These are phyloP conservation scores for Xiphophorus hellerii DNA, from an alignment of 2,113 vertebrate genomes.

Conservation along the genomic window DNA sequence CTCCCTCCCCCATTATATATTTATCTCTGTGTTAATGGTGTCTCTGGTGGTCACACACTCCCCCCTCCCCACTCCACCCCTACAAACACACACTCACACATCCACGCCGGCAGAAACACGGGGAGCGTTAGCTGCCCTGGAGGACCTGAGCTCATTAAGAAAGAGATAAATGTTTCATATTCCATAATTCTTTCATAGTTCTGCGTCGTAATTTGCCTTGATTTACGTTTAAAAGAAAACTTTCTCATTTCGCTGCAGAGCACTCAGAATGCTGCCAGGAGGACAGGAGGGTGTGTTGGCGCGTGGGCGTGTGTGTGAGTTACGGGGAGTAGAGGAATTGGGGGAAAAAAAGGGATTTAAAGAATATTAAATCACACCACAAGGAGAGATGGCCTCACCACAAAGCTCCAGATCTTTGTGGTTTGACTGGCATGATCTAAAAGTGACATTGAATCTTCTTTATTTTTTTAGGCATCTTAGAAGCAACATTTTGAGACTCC, in stretches of 20 bases:
- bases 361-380: conserved; percentile 65
- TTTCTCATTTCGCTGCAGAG: conserved; percentile 66
- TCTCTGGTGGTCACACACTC: conserved; percentile 63
- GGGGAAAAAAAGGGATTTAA: conserved; percentile 15
- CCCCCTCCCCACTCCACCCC: conserved; percentile 8
- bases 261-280: conserved; percentile 48
- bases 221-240: conserved; percentile 73
- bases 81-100: conserved; percentile 10
- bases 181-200: conserved; percentile 82
- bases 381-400: conserved; percentile 34
- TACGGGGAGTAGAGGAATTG: neutral
- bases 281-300: neutral
- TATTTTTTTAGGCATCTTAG: neutral
- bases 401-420: neutral
- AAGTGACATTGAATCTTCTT: conserved; percentile 28
- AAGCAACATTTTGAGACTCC: neutral
- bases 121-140: conserved; percentile 40
- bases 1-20: conserved; percentile 80
- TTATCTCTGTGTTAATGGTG: conserved; percentile 80
- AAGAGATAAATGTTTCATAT: conserved; percentile 79
- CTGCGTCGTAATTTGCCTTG: conserved; percentile 71
- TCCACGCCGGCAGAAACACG: conserved; percentile 5
- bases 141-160: conserved; percentile 79
- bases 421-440: conserved; percentile 42
- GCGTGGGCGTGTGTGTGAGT: no score